Evolutionary conservation across 2,888 invertebrate genomes (phyloP), one percentile per base, ranked within the genome.

Genomic region (Heliconius erato): DNA sequence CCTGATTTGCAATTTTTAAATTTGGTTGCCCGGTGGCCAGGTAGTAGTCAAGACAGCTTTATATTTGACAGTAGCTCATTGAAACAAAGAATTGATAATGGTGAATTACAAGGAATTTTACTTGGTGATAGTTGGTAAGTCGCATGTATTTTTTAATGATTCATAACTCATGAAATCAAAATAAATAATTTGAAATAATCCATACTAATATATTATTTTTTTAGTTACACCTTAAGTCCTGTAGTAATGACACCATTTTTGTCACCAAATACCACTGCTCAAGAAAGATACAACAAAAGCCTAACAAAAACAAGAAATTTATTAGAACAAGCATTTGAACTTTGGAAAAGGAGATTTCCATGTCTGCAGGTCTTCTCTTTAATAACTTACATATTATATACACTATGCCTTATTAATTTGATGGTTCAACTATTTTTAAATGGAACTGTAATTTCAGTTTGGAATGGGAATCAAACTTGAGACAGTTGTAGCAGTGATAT

Each of bases 1-100:
- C 86, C 88, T 14, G 85, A 87, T 44, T 79, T 87, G 26, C 83
- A 86, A 79, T 86, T 88, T 84, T 87, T 79, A 68, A 86, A 88
- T 83, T 71, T 88, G 67, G 87, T 86, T 23, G 86, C 85, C 9
- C 83, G 86, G 19, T 88, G 88, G 86, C 87, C 86, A 74, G 87
- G 87, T 11, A 84, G 85, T 68, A 83, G 82, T 3, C 86, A 86
- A 74, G 85, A 87, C 28, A 85, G 82, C 78, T 54, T 76, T 76
- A 76, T 76, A 76, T 76, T n/a, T 76, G 59, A 76, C 3, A 63
- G 54, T 63, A 76, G 76, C 12, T 63, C 76, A 14, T 16, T 76
- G n/a, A 76, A 59, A 40, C 76, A 76, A 59, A 76, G 76, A 76
- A 35, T 76, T 76, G 63, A 54, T n/a, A 63, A 32, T 76, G 35